These are phyloP conservation scores for Takifugu ocellatus DNA, from an alignment of 2,797 vertebrate species.

Conservation along the genomic window DNA sequence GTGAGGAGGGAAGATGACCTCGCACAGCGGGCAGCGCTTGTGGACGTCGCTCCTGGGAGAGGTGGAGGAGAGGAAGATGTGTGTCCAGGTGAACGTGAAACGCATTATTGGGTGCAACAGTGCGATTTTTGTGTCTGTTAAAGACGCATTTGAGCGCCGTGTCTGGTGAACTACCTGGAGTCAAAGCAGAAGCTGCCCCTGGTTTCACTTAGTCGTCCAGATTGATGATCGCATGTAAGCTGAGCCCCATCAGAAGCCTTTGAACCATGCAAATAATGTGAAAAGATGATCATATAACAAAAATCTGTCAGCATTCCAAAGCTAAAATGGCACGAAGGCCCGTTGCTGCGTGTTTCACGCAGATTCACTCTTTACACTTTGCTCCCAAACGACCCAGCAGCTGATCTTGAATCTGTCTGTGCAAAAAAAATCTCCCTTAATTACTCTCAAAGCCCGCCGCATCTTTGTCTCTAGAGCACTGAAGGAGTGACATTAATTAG, in stretches of 20 bases:
- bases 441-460: conserved; percentile 51
- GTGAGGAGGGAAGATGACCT: conserved; percentile 95
- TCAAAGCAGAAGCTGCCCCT: conserved; percentile 93
- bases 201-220: conserved; percentile 72
- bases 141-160: not conserved
- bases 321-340: not conserved
- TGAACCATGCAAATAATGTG: conserved; percentile 6
- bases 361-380: conserved; percentile 2
- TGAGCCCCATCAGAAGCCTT: conserved; percentile 73
- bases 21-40: conserved; percentile 93
- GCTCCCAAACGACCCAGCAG: conserved; percentile 18
- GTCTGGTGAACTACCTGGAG: conserved; percentile 78
- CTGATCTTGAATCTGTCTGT: conserved; percentile 32
- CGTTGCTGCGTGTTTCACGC: conserved; percentile 5
- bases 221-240: conserved; percentile 74
- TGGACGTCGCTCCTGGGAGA: conserved; percentile 83
- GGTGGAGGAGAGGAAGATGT: not conserved
- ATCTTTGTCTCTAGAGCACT: conserved; percentile 54
- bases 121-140: no score
- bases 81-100: not conserved
- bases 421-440: conserved; percentile 34
- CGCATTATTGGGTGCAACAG: not conserved
- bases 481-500: conserved; percentile 70
- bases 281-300: not conserved
- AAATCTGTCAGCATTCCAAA: not conserved